Conservation (phyloP, 2,797 vertebrate genomes). For the Apogon talboti region DNA sequence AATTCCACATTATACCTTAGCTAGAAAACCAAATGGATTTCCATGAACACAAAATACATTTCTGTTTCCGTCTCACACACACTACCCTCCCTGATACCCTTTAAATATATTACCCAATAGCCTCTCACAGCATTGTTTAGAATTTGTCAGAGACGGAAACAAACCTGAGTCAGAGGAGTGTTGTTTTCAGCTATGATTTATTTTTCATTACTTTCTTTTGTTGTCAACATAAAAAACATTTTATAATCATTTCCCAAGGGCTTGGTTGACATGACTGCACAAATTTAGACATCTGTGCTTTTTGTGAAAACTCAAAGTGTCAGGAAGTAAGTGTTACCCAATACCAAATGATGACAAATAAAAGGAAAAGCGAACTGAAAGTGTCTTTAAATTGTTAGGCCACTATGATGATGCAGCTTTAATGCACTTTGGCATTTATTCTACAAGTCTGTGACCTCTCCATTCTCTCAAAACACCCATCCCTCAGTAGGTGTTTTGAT, state of each 20-base stretch:
- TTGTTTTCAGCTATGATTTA: conserved; percentile 44
- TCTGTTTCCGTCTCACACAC: conserved; percentile 8
- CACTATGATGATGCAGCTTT: no score
- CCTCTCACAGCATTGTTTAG: conserved; percentile 39
- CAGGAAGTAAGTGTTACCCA: conserved; percentile 13
- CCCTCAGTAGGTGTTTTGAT: no score
- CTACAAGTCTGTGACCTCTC: no score
- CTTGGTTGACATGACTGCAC: conserved; percentile 34
- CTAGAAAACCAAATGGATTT: conserved; percentile 57
- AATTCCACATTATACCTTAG: conserved; percentile 55
- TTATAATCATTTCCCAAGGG: conserved; percentile 19
- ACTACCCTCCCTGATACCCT: conserved; percentile 27
- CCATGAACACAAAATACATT: conserved; percentile 58
- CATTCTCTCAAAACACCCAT: no score
- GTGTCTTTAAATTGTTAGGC: no score
- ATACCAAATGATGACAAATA: not conserved
- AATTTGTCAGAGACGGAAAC: conserved; percentile 20
- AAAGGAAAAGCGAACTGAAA: no score
- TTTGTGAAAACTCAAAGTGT: conserved; percentile 23
- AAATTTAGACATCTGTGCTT: conserved; percentile 25
- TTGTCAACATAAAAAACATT: conserved; percentile 44
- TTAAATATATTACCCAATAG: conserved; percentile 52
- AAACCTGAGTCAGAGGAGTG: conserved; percentile 34
- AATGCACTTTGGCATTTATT: no score
- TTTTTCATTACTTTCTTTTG: conserved; percentile 53